Evolutionary conservation across 2,888 invertebrate genomes (phyloP).

Genomic region (Malthinus flaveolus): DNA sequence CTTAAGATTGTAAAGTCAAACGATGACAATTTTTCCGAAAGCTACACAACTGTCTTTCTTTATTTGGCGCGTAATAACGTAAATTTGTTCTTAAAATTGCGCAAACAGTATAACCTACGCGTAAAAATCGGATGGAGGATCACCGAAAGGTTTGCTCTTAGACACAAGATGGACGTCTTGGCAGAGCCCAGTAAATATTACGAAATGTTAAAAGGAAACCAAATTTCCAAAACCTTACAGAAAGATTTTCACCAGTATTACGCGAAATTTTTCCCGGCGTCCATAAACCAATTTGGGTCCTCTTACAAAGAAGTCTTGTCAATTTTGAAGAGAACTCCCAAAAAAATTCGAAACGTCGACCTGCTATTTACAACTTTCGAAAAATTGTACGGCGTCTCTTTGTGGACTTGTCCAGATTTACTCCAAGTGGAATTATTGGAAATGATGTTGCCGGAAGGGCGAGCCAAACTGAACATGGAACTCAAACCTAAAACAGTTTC

Average conservation of each 20-base stretch:
- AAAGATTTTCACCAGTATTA: constrained; percentile 13
- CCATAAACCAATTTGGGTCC: constrained; percentile 4
- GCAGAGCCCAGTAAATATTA: background rate
- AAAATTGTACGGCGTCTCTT: background rate
- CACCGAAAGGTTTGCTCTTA: constrained; percentile 18
- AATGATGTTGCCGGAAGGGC: background rate
- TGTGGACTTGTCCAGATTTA: constrained; percentile 2
- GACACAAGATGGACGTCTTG: constrained; percentile 16
- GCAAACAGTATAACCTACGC: constrained; percentile 5
- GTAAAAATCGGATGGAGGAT: constrained; percentile 16
- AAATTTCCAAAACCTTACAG: constrained; percentile 9
- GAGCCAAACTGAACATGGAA: background rate
- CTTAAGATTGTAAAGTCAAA: constrained; percentile 2
- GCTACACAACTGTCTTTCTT: constrained; percentile 10
- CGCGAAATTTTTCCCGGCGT: constrained; percentile 12
- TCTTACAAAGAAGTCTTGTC: background rate
- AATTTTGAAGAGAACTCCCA: background rate
- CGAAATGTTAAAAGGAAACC: constrained; percentile 6
- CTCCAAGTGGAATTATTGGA: background rate
- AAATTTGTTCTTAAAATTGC: constrained; percentile 18
- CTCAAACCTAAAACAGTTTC: background rate
- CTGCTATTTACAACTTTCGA: constrained; percentile 2
- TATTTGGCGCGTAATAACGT: constrained; percentile 8
- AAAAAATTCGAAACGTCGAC: background rate
- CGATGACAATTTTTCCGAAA: background rate